Base-by-base conservation (phyloP, 1,140 invertebrate species). In the Sitobion miscanthi region DNA sequence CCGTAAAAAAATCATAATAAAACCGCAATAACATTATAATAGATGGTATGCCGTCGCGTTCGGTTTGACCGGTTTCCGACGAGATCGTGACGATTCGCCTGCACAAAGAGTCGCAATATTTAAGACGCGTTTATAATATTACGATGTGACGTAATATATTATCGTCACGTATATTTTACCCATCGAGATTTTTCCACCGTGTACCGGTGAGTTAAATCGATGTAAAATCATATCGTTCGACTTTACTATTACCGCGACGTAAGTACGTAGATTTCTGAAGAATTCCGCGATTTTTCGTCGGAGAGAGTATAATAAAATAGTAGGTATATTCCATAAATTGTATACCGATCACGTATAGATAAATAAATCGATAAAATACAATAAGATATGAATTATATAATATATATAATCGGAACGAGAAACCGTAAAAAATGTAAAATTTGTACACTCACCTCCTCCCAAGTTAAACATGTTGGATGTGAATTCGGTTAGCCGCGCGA, bases 381-480 rank as follows among this genome's bases (percentile, higher is more conserved):
- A 45, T 7, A 35, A 35, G 45, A 7, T 45, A 45, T 7, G 45
- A 49, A 35, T 49, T 1, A 49, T 14, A 9, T 49, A 52, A 52
- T 0, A 17, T 17, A 49, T 87, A 87, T 20, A 4, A 25, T 52
- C 1, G 35, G 25, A 52, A 35, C 2, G 35, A 38, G 2, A 83
- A 82, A 38, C 7, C 35, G 20, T 82, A 38, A 82, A 83, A 38
- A 83, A 82, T 21, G 20, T 30, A n/a, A 77, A 77, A 77, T 77
- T 14, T 77, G 14, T 86, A 30, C 25, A 85, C 91, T 93, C 49
- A 93, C 91, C 91, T 45, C 82, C 91, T 85, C 91, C 91, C 35
- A 93, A 45, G 77, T 93, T 93, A 85, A 93, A 93, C 91, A 93
- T 93, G 4, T 86, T 93, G 47, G 42, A 90, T 5, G 9, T 25